phyloP scores from a whole-genome alignment of 2,113 vertebrate genomes.

The Gymnarchus niloticus region DNA sequence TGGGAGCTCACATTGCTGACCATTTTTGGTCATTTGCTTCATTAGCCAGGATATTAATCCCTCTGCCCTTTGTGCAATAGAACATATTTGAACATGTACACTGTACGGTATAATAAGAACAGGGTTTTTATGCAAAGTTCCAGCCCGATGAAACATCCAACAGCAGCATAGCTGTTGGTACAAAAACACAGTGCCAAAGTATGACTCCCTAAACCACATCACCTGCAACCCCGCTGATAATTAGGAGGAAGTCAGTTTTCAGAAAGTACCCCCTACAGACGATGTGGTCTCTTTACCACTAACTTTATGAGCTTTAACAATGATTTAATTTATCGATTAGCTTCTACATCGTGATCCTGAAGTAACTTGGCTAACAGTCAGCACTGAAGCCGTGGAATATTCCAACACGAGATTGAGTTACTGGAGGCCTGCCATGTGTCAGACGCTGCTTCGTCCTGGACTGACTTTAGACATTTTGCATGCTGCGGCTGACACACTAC shows the following conservation, averaged over 20 bases:
- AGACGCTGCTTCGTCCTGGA: background rate
- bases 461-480: background rate
- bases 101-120: background rate
- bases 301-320: background rate
- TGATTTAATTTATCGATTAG: background rate
- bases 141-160: background rate
- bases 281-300: too few relatives aligned
- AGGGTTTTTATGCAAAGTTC: background rate
- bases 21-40: too few relatives aligned
- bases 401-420: background rate
- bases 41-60: too few relatives aligned
- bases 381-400: background rate
- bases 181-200: background rate
- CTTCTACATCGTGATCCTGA: background rate
- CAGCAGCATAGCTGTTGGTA: background rate
- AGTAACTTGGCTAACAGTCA: background rate
- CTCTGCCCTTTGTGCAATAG: background rate
- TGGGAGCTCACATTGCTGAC: background rate
- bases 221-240: background rate
- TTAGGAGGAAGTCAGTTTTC: background rate
- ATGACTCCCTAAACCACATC: background rate
- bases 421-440: background rate
- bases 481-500: constrained; percentile 2
- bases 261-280: background rate
- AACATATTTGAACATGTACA: too few relatives aligned